Conservation (phyloP, 2,113 vertebrate species). For the Plecturocebus donacophilus region DNA sequence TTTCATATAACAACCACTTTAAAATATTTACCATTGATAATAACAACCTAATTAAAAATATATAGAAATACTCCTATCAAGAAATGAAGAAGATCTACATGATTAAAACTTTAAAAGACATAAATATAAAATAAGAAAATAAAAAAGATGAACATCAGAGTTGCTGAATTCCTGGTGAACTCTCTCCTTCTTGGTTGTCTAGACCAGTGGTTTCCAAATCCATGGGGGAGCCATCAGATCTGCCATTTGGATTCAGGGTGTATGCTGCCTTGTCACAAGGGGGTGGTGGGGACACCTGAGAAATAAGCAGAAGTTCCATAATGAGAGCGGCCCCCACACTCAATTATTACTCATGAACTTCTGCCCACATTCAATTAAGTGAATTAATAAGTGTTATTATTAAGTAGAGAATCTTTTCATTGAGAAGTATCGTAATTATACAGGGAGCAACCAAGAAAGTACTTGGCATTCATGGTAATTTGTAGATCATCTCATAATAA, state of each 20-base stretch:
- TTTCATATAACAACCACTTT: not conserved
- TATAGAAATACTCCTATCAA: not conserved
- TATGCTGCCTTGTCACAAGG: not conserved
- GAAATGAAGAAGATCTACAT: not conserved
- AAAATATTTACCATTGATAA: not conserved
- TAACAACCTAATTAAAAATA: not conserved
- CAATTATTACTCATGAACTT: not conserved
- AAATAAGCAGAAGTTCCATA: not conserved
- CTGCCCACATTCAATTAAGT: not conserved
- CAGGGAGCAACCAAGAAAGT: not conserved
- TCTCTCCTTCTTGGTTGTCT: not conserved
- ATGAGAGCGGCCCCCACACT: fast-evolving
- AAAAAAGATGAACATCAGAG: not conserved
- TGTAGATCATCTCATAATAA: not conserved
- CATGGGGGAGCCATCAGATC: not conserved
- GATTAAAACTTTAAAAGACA: not conserved
- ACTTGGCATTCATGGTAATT: not conserved
- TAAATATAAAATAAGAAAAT: not conserved
- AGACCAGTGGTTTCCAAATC: not conserved
- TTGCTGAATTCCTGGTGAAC: not conserved
- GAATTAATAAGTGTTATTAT: not conserved
- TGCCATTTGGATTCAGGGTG: not conserved
- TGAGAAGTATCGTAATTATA: not conserved
- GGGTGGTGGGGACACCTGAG: too few species aligned
- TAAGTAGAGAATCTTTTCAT: not conserved